Evolutionary conservation across 2,888 invertebrate species (phyloP).

Genomic region (Iselma pallidipennis): DNA sequence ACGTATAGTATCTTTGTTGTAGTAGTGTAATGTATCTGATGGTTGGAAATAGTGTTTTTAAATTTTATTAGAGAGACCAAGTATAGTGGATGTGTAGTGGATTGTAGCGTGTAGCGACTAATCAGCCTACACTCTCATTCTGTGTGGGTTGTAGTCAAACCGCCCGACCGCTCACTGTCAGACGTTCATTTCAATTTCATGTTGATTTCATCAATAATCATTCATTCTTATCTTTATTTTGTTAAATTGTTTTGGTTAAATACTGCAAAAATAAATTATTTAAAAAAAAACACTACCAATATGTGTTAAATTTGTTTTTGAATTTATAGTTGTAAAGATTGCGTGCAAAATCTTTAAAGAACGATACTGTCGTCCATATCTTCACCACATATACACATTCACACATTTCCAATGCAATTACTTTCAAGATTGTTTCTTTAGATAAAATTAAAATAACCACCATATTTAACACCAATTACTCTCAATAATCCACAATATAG

Average conservation of each 20-base stretch:
- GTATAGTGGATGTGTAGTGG: constrained; percentile 42
- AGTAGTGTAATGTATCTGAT: constrained; percentile 14
- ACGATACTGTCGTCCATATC: neutral
- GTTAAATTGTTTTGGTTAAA: constrained; percentile 29
- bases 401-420: constrained; percentile 17
- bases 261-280: constrained; percentile 27
- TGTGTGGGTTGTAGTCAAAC: constrained; percentile 46
- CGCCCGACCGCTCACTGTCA: constrained; percentile 39
- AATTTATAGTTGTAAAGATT: neutral
- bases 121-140: constrained; percentile 48
- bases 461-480: constrained; percentile 27
- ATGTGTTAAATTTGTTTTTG: constrained; percentile 25
- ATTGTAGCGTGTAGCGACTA: constrained; percentile 46
- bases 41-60: constrained; percentile 21
- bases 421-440: constrained; percentile 12
- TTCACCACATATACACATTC: neutral
- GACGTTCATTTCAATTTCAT: constrained; percentile 39
- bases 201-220: constrained; percentile 41
- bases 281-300: constrained; percentile 17
- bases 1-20: neutral
- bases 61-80: constrained; percentile 30
- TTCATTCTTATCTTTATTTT: constrained; percentile 40
- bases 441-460: constrained; percentile 18
- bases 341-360: constrained; percentile 6
- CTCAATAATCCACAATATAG: constrained; percentile 10